These are phyloP conservation scores for Caracal caracal DNA, from an alignment of 2,113 vertebrate species.

Conservation along the genomic window DNA sequence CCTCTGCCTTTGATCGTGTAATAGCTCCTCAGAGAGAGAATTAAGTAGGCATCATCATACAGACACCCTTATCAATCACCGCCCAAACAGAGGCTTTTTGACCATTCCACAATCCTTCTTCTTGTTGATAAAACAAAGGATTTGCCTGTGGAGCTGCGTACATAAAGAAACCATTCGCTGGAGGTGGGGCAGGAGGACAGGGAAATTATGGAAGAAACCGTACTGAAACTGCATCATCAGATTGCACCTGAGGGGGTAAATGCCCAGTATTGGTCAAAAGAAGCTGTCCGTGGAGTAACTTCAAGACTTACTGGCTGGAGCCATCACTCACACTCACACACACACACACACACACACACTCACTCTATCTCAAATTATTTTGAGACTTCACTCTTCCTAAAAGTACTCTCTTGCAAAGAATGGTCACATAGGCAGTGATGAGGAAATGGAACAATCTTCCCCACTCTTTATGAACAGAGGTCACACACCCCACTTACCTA, in stretches of 20 bases:
- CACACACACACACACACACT: background rate
- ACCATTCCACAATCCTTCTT: background rate
- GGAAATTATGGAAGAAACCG: slow-evolving; percentile 1
- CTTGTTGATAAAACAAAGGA: background rate
- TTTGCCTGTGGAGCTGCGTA: background rate
- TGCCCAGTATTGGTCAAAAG: slow-evolving; percentile 27
- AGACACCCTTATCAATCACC: background rate
- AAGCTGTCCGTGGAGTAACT: background rate
- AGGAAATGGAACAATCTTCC: slow-evolving; percentile 55
- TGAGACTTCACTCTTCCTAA: slow-evolving; percentile 2
- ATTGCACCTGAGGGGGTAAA: slow-evolving; percentile 38
- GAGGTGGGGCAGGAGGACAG: background rate
- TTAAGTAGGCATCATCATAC: accelerated
- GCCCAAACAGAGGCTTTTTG: background rate
- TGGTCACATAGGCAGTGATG: slow-evolving; percentile 21
- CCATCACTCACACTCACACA: background rate
- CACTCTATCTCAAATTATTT: background rate
- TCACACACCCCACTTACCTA: slow-evolving; percentile 57
- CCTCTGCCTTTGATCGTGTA: too few species aligned
- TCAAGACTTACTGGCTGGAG: background rate
- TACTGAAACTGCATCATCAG: slow-evolving; percentile 2
- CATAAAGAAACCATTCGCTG: background rate
- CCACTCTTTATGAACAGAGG: slow-evolving; percentile 48
- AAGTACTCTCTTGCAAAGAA: slow-evolving; percentile 15
- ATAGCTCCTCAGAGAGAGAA: background rate